Evolutionary conservation across 2,797 vertebrate species (phyloP), one percentile per base, ranked within the genome.

Genomic region (Periophthalmus magnuspinnatus): DNA sequence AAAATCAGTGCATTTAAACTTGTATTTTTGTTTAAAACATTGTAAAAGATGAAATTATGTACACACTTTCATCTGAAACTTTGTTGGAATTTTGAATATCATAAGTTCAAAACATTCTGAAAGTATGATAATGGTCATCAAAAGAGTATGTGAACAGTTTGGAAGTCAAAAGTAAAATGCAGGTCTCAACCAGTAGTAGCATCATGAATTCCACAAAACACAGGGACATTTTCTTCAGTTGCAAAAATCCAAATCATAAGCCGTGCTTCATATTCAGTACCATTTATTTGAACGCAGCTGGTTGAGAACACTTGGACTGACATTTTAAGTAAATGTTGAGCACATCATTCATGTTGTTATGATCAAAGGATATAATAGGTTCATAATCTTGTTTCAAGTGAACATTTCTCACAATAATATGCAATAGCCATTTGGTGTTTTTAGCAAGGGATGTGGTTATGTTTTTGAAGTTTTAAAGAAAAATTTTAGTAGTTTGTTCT

Each of bases 401-500:
- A 68, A 32, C 41, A 41, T 45, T 61, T 59, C 59, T 70, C 54
- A 63, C 62, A 75, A n/a, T 75, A 55, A 34, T 54, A 66, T 54
- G 73, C 63, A 4, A 70, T 9, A 16, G 68, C 33, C 55, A 75
- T 66, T 63, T 75, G 61, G 61, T 70, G 63, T 38, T 65, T 69
- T 70, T 70, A 3, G 66, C 71, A 8, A 69, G 48, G 0, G 61
- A 62, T 57, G 75, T 69, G 17, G 72, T 69, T 60, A 61, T 19
- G 32, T 75, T 68, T 48, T 62, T 60, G 6, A 75, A 41, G n/a
- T 13, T 62, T 66, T 52, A 61, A 11, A 66, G 58, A 2, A 62
- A 63, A 79, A 45, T 60, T 70, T 74, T 32, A 71, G 69, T 54
- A 65, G 2, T 9, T 72, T 59, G 11, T 69, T 62, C 28, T 71